Evolutionary conservation across 2,888 invertebrate genomes (phyloP), one percentile per base, ranked within the genome.

Genomic region (Euclidia mi): DNA sequence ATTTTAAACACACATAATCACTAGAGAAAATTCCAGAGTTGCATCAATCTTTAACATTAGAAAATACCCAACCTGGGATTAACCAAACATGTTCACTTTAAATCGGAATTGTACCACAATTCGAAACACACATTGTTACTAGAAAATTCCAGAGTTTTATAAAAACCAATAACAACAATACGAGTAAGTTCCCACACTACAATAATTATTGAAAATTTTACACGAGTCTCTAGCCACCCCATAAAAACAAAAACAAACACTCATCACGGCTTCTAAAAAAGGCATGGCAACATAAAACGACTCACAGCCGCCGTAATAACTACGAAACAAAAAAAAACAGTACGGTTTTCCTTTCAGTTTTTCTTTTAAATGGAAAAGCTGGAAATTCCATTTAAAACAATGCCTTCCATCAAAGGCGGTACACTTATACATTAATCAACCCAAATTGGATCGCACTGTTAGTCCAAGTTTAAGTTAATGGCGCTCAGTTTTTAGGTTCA

Each of bases 351-450:
- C 12, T 10, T 3, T 2, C 37, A 25, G 7, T 40, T 29, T 7
- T 29, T 53, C 49, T 42, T 28, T 44, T n/a, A 46, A 56, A 53
- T 44, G 50, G 43, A 63, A 57, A 45, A 40, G 43, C 66, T 35
- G 32, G 43, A 61, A 56, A 41, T 63, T 40, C 12, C 47, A 59
- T 72, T 52, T 49, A 63, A n/a, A 58, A 66, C 55, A 63, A 56
- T 61, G 48, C 35, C 34, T 44, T 29, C 18, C 44, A 32, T 57
- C 40, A 59, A 61, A 72, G 56, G 49, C 38, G 35, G 49, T 35
- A 45, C 34, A 31, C 34, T 56, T 56, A 35, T 17, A 50, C 29
- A 45, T 50, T 49, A 56, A 56, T 49, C 56, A 49, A 45, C 18
- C 56, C 14, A 56, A 56, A 56, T 56, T 56, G 49, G 49, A 56